Base-by-base conservation (phyloP, 2,888 invertebrate species). In the Philereme vetulata region DNA sequence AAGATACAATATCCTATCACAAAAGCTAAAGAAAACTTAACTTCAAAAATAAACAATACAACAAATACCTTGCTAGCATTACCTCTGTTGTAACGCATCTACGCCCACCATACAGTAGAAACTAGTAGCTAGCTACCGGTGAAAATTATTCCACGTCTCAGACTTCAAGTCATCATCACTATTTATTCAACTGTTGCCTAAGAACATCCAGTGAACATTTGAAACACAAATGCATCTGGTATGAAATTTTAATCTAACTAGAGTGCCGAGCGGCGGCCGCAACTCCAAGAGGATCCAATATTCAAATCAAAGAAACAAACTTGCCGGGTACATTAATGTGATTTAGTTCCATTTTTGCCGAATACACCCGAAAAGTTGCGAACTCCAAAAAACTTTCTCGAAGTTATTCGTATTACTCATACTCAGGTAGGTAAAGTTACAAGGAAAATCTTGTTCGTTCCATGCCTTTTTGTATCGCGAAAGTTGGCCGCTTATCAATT, bases 401-500 rank as follows among this genome's bases (percentile, higher is more conserved):
- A 80, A 84, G 84, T 84, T 60, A 55, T 53, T 56, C 48, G 11
- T 84, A 82, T 83, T 80, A 82, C 81, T 78, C 77, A 85, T 80
- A 82, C 81, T 78, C 77, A 85, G 81, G 83, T 84, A 84, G 83
- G 84, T 82, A 82, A 74, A 81, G 80, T 82, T 81, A 77, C 65
- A 80, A 80, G 78, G 74, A 76, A 60, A 61, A 52, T 73, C 74
- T 74, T 66, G 60, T 68, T 71, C 73, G 49, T 58, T 71, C 67
- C 64, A 21, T 71, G 72, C 73, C 21, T 21, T 74, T 60, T 80
- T 82, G 77, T 79, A 75, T 71, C 74, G 75, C 68, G 69, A 69
- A 80, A 81, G 77, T 80, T 78, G 68, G 72, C 70, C 75, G 78
- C 81, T 84, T 85, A 84, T 81, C 81, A 83, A 82, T 81, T 82